phyloP scores from a whole-genome alignment of 2,113 vertebrate species.

The Upupa epops region DNA sequence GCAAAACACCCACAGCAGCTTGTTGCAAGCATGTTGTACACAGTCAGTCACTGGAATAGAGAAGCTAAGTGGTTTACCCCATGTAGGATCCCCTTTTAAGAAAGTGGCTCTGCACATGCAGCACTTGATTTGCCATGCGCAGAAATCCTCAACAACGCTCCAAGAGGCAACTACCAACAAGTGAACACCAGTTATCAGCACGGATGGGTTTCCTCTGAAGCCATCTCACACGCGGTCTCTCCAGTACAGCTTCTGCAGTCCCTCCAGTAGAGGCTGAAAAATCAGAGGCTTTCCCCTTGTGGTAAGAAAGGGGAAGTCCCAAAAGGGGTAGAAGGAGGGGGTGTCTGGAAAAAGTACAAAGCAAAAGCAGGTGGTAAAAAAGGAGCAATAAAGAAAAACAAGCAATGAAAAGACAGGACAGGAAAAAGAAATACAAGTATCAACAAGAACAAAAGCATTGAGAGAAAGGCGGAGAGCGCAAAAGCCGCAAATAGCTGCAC shows the following conservation, averaged over 20 bases:
- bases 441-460: neutral
- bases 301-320: neutral
- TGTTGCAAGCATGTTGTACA: neutral
- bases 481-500: neutral
- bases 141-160: neutral
- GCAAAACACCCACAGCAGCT: neutral
- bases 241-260: neutral
- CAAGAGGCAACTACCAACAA: neutral
- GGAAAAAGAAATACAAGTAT: neutral
- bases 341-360: neutral
- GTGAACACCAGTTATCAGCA: neutral
- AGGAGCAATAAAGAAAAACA: neutral
- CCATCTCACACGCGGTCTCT: accelerated
- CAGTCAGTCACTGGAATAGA: neutral
- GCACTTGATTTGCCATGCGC: neutral
- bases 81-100: neutral
- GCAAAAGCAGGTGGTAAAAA: neutral
- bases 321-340: neutral
- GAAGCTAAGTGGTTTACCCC: neutral
- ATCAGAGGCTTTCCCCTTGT: neutral
- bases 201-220: neutral
- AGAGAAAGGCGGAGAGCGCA: neutral
- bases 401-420: neutral
- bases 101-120: neutral
- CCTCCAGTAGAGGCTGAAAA: neutral